Conservation (phyloP, 2,113 vertebrate genomes). For the Cercocebus atys region DNA sequence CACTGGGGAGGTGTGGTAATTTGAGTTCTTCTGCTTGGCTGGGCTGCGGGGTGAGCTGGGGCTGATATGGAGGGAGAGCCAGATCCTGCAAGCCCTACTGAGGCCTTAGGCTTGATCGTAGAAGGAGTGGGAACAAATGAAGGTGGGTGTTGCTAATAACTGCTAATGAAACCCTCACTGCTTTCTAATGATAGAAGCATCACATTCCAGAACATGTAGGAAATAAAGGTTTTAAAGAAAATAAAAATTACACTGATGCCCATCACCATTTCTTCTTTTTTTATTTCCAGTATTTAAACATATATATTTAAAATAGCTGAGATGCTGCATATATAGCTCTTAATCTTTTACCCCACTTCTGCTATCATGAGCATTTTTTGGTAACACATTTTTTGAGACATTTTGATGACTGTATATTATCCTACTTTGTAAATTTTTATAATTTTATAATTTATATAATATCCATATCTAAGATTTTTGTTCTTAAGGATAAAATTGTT, state of each 20-base stretch:
- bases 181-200: neutral
- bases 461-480: neutral
- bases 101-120: neutral
- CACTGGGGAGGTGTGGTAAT: too few relatives aligned
- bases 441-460: neutral
- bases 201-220: neutral
- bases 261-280: neutral
- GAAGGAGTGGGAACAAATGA: neutral
- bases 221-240: neutral
- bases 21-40: neutral
- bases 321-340: neutral
- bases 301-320: neutral
- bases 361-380: neutral
- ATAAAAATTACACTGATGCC: neutral
- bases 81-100: neutral
- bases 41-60: neutral
- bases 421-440: neutral
- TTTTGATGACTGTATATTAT: neutral
- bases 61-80: neutral
- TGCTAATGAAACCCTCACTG: neutral
- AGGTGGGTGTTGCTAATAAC: neutral
- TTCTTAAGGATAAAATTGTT: neutral
- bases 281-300: neutral
- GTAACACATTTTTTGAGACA: neutral
- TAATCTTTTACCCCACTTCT: neutral